Conservation (phyloP, 2,113 vertebrate species). For the Nycticebus coucang region DNA sequence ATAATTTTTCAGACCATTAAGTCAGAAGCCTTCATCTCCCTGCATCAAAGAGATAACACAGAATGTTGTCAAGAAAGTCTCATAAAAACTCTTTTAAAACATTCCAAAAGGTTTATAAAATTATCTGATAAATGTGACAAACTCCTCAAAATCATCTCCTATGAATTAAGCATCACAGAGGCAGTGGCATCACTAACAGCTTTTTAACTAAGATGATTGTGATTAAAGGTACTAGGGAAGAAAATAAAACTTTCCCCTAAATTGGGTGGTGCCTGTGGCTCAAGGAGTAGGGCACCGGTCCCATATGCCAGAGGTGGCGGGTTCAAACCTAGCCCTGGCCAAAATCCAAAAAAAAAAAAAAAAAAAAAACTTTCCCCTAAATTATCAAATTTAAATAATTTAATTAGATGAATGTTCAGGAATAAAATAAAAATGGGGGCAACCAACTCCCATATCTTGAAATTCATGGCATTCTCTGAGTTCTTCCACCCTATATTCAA, state of each 20-base stretch:
- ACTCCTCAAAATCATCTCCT: constrained; percentile 55
- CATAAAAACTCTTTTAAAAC: constrained; percentile 51
- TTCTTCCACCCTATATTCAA: constrained; percentile 59
- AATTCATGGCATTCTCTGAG: constrained; percentile 57
- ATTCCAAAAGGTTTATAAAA: not conserved
- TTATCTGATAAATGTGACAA: constrained; percentile 37
- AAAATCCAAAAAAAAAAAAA: too few species aligned
- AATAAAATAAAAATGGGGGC: constrained; percentile 51
- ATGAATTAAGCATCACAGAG: constrained; percentile 14
- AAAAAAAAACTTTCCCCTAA: not conserved
- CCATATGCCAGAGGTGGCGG: too few species aligned
- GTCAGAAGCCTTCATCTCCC: constrained; percentile 22
- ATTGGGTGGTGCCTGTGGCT: too few species aligned
- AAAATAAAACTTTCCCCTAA: not conserved
- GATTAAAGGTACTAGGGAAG: not conserved
- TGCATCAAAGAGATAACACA: not conserved
- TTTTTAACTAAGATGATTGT: not conserved
- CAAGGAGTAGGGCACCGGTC: too few species aligned
- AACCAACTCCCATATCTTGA: constrained; percentile 38
- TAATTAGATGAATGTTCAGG: constrained; percentile 59
- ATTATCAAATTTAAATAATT: constrained; percentile 43
- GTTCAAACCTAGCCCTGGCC: too few species aligned
- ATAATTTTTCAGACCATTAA: constrained; percentile 54
- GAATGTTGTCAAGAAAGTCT: not conserved
- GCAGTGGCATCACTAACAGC: not conserved